phyloP scores from a whole-genome alignment of 1,140 invertebrate genomes.

The Bombus sibiricus region DNA sequence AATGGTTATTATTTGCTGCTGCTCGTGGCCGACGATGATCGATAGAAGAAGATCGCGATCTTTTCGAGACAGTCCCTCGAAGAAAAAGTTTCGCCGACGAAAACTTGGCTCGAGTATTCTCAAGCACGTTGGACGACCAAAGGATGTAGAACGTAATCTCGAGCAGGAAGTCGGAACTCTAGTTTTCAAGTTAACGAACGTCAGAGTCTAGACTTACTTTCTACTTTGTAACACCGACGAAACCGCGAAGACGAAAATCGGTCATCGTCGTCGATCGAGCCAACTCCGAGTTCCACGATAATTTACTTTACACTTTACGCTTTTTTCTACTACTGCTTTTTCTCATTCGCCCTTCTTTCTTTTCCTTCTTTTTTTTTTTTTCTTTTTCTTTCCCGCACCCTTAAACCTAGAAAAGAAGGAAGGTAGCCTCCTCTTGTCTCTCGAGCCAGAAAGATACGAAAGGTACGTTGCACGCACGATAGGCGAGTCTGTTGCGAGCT shows the following conservation, averaged over 20 bases:
- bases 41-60: not conserved
- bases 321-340: not conserved
- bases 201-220: constrained; percentile 32
- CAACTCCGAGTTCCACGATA: not conserved
- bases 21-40: not conserved
- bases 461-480: no score
- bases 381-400: not conserved
- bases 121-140: constrained; percentile 23
- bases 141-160: constrained; percentile 41
- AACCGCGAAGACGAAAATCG: not conserved
- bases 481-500: no score
- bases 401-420: not conserved
- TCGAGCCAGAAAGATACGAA: no score
- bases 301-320: not conserved
- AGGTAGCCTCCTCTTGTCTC: not conserved
- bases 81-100: constrained; percentile 55
- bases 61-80: not conserved
- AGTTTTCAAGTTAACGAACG: constrained; percentile 48
- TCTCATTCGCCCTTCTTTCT: no score
- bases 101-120: constrained; percentile 55
- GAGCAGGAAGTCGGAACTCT: constrained; percentile 27
- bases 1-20: no score
- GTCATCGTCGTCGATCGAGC: constrained; percentile 12
- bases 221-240: constrained; percentile 16
- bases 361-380: no score